phyloP scores from a whole-genome alignment of 2,888 invertebrate species.

The Calliopum simillimum region DNA sequence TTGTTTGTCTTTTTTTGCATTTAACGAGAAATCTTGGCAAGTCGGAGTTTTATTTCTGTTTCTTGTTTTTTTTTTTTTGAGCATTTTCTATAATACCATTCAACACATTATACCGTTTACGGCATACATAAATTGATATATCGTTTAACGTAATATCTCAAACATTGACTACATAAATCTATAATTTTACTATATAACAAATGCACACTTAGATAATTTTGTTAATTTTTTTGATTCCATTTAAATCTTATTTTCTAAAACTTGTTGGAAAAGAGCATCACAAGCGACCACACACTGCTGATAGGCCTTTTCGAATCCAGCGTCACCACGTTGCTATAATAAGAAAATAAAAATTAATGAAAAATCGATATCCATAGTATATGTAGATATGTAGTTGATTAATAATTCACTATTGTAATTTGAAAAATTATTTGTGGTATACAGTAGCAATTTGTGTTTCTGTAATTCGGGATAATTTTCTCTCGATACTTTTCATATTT shows the following conservation, averaged over 20 bases:
- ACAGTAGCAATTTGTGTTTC: no score
- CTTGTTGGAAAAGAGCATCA: conserved; percentile 72
- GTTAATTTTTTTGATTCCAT: not conserved
- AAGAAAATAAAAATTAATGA: conserved; percentile 16
- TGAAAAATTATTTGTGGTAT: no score
- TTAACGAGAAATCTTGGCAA: conserved; percentile 34
- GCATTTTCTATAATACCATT: conserved; percentile 25
- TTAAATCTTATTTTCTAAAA: conserved; percentile 50
- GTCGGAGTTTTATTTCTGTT: conserved; percentile 27
- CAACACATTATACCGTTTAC: conserved; percentile 25
- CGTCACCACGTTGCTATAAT: conserved; percentile 73
- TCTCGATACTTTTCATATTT: no score
- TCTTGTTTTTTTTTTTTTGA: conserved; percentile 7
- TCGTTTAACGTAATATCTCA: not conserved
- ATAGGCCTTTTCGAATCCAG: conserved; percentile 82
- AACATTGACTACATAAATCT: conserved; percentile 18
- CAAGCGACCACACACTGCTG: conserved; percentile 79
- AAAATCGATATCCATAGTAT: no score
- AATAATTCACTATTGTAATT: no score
- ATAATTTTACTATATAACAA: conserved; percentile 32
- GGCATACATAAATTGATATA: conserved; percentile 23
- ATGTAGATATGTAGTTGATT: no score
- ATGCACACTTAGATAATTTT: not conserved
- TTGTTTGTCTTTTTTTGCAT: conserved; percentile 25
- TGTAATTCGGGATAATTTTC: no score